Conservation (phyloP, 2,888 invertebrate species). For the Leptopilina drosophilae region DNA sequence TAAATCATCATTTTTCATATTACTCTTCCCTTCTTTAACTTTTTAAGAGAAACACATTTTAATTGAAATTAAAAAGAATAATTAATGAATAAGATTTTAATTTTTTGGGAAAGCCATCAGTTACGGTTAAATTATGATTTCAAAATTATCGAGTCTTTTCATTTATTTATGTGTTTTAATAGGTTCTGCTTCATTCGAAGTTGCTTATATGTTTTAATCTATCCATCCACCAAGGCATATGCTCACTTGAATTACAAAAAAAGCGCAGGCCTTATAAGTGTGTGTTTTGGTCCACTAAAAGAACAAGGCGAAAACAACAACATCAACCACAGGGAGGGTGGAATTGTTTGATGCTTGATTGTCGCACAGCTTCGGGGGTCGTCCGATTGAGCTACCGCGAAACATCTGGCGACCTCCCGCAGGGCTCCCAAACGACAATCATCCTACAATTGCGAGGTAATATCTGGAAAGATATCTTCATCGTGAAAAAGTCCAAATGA, state of each 20-base stretch:
- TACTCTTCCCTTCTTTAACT: no score
- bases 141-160: not conserved
- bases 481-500: conserved; percentile 54
- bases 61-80: not conserved
- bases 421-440: conserved; percentile 76
- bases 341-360: conserved; percentile 76
- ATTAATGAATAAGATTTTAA: no score
- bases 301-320: conserved; percentile 54
- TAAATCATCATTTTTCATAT: no score
- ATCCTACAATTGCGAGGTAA: conserved; percentile 75
- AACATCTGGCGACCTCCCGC: conserved; percentile 77
- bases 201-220: conserved; percentile 66
- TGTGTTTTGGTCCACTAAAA: conserved; percentile 60
- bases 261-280: conserved; percentile 59
- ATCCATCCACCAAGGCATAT: conserved; percentile 72
- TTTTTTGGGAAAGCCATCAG: not conserved
- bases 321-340: conserved; percentile 65
- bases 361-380: conserved; percentile 74
- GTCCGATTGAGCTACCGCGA: conserved; percentile 76
- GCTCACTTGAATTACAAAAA: conserved; percentile 67
- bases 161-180: conserved; percentile 32
- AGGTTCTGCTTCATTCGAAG: conserved; percentile 59
- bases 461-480: conserved; percentile 75
- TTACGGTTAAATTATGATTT: conserved; percentile 19
- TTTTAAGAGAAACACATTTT: no score